Percentiles rank a stretch among this genome's conserved stretches.
phyloP scores from a whole-genome alignment of 2,888 invertebrate genomes.

The Acronicta alni region DNA sequence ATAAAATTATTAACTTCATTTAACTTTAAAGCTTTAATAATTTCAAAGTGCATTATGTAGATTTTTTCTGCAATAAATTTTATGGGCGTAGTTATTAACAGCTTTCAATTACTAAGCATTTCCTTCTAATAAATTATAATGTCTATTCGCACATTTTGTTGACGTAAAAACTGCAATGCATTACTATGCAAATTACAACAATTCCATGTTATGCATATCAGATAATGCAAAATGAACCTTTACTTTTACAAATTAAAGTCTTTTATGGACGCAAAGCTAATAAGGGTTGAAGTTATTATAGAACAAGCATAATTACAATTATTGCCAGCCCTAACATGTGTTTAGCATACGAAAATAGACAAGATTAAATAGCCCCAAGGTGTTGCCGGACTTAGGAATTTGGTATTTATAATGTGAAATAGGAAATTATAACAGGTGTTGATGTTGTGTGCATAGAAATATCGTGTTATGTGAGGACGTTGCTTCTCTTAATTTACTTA shows the following conservation, averaged over 20 bases:
- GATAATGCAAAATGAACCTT: constrained; percentile 2
- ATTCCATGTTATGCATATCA: neutral
- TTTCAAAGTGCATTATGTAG: neutral
- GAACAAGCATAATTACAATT: constrained; percentile 36
- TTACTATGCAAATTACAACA: constrained; percentile 28
- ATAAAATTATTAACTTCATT: neutral
- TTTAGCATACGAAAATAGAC: constrained; percentile 37
- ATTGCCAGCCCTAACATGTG: constrained; percentile 22
- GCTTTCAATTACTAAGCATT: constrained; percentile 10
- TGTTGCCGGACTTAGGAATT: constrained; percentile 38
- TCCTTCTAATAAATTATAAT: constrained; percentile 8
- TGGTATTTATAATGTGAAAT: constrained; percentile 36
- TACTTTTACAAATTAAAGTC: neutral
- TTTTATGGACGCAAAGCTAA: neutral
- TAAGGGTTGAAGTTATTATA: constrained; percentile 9
- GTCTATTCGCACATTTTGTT: constrained; percentile 17
- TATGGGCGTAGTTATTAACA: constrained; percentile 1
- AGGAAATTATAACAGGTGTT: constrained; percentile 44
- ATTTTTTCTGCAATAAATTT: constrained; percentile 12
- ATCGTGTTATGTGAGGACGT: neutral
- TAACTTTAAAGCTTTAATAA: neutral
- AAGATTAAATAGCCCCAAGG: constrained; percentile 45
- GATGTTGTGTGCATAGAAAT: constrained; percentile 7
- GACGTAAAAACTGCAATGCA: constrained; percentile 28
- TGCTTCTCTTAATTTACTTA: neutral